Conservation (phyloP, 2,113 vertebrate species). For the Capricornis sumatraensis region DNA sequence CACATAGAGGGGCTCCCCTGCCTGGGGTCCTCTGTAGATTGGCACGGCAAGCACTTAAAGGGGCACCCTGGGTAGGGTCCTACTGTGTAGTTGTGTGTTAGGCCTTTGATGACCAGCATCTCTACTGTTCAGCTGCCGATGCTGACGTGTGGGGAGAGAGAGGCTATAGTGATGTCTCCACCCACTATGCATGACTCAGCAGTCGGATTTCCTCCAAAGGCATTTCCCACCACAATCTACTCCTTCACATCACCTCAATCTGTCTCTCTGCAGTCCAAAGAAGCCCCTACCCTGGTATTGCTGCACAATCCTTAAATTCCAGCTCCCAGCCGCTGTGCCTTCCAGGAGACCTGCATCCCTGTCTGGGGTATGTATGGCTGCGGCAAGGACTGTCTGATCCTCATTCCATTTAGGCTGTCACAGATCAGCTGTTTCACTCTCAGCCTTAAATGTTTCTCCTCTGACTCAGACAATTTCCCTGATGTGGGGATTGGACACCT, state of each 20-base stretch:
- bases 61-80: not conserved
- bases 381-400: not conserved
- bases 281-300: not conserved
- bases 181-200: not conserved
- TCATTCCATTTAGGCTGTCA: not conserved
- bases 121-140: not conserved
- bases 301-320: not conserved
- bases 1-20: not conserved
- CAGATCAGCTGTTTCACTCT: not conserved
- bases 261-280: not conserved
- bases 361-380: not conserved
- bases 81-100: not conserved
- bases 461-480: not conserved
- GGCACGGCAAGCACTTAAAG: not conserved
- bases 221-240: not conserved
- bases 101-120: not conserved
- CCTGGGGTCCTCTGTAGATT: not conserved
- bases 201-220: not conserved
- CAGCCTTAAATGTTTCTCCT: not conserved
- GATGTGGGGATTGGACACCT: not conserved
- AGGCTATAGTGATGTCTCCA: not conserved
- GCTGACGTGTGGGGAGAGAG: not conserved
- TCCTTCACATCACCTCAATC: not conserved
- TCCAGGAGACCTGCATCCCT: accelerated
- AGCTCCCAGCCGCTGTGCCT: not conserved